Base-by-base conservation (phyloP, 2,888 invertebrate species). In the Euplagia quadripunctaria region DNA sequence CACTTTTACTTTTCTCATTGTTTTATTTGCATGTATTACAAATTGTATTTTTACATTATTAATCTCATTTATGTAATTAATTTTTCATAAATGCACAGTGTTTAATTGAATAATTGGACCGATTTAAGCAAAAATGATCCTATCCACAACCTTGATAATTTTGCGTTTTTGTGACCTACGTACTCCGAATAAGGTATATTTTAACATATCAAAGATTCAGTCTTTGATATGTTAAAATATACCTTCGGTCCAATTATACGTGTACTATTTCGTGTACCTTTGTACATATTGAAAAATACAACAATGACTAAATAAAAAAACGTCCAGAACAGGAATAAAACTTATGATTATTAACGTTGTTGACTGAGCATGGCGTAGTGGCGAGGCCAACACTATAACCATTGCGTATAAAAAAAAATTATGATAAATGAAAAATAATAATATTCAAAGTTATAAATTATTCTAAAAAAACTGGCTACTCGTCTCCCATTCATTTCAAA, bases 401-500 rank as follows among this genome's bases (percentile, higher is more conserved):
- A 31, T 31, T 31, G 31, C 31, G 2, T 31, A 31, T 31, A 31
- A 31, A 31, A 31, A 31, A 31, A 31, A 31, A 31, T n/a, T 31
- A 31, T 1, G 31, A 31, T n/a, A 31, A 31, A 31, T 31, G 31
- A 31, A 31, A n/a, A 31, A 31, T 31, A 31, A 31, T 31, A 31
- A 31, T 31, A 31, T 1, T 31, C 31, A 31, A 31, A 31, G 31
- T 31, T 31, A 31, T 31, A 64, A 67, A 41, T 8, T 31, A 51
- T 11, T 41, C 31, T 51, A 41, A 31, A 52, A 17, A 51, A 51
- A 52, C 41, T 17, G 41, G 20, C 31, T 43, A 31, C 55, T 66
- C 20, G 31, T 55, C 70, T 69, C 43, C 42, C 14, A 64, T 70
- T 64, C 20, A 72, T 51, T 68, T 69, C 68, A 65, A 78, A 70